Evolutionary conservation across 2,797 vertebrate genomes (phyloP).

Genomic region (Notolabrus celidotus): DNA sequence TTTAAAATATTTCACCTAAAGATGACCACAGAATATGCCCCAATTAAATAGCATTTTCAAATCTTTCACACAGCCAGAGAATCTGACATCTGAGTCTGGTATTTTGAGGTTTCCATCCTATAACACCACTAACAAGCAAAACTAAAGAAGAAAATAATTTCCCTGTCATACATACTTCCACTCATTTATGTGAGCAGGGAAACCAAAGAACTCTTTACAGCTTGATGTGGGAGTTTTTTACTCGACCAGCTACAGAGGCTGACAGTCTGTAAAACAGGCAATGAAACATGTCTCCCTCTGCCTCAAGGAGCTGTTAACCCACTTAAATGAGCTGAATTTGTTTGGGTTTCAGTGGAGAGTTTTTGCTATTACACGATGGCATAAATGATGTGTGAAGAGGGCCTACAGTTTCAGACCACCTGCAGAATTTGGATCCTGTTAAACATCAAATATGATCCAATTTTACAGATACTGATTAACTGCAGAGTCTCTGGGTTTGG

Average conservation of each 20-base stretch:
- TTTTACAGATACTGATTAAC: conserved; percentile 14
- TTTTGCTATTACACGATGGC: conserved; percentile 36
- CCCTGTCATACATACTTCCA: not conserved
- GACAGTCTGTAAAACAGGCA: conserved; percentile 63
- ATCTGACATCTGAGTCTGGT: not conserved
- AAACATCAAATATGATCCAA: not conserved
- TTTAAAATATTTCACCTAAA: not conserved
- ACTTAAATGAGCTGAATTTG: conserved; percentile 64
- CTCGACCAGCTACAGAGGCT: conserved; percentile 39
- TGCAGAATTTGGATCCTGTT: conserved; percentile 9
- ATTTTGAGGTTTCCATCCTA: not conserved
- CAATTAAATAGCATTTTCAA: not conserved
- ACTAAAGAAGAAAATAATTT: conserved; percentile 7
- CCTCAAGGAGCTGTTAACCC: conserved; percentile 65
- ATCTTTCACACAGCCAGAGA: not conserved
- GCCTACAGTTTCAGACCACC: conserved; percentile 1
- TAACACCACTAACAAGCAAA: not conserved
- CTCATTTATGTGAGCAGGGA: conserved; percentile 22
- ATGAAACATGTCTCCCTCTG: conserved; percentile 57
- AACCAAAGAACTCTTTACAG: conserved; percentile 33
- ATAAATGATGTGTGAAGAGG: conserved; percentile 31
- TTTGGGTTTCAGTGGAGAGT: conserved; percentile 60
- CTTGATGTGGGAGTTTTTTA: conserved; percentile 43
- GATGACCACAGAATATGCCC: not conserved
- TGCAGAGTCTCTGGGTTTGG: not conserved